A percentile compares a stretch with the other conserved stretches of the same genome.
Conservation (phyloP, 1,140 invertebrate species). For the Lethocerus indicus region DNA sequence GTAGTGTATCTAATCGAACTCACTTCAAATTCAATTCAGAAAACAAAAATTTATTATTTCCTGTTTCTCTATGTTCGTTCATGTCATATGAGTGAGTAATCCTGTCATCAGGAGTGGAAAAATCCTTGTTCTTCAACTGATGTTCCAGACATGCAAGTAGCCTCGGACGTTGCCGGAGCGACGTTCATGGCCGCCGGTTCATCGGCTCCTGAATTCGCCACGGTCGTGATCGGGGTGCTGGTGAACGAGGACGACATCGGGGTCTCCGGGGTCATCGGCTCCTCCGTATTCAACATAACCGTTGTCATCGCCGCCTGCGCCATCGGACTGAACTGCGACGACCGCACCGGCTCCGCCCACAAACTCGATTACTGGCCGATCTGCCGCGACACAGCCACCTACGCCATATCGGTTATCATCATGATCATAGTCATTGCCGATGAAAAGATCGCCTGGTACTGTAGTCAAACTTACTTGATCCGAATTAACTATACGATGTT, state of each 20-base stretch:
- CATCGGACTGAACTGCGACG: too few relatives aligned
- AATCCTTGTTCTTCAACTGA: too few relatives aligned
- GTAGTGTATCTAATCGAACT: too few relatives aligned
- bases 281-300: slow-evolving; percentile 91
- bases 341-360: slow-evolving; percentile 67
- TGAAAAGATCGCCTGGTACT: slow-evolving; percentile 65
- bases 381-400: slow-evolving; percentile 84
- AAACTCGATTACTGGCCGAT: slow-evolving; percentile 90
- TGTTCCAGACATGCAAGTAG: slow-evolving; percentile 58
- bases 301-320: slow-evolving; percentile 84
- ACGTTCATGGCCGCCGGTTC: slow-evolving; percentile 91
- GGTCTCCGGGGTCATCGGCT: slow-evolving; percentile 70
- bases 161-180: slow-evolving; percentile 77
- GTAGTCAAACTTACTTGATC: too few relatives aligned
- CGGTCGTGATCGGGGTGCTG: slow-evolving; percentile 87
- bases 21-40: too few relatives aligned
- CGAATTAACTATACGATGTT: too few relatives aligned
- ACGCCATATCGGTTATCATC: slow-evolving; percentile 72
- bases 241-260: slow-evolving; percentile 88
- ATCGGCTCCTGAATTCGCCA: slow-evolving; percentile 85
- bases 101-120: too few relatives aligned
- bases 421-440: slow-evolving; percentile 76
- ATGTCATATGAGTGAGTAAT: too few relatives aligned
- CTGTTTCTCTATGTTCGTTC: too few relatives aligned
- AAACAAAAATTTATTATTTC: too few relatives aligned